phyloP scores from a whole-genome alignment of 2,888 invertebrate genomes.

The Vesta saturnalis region DNA sequence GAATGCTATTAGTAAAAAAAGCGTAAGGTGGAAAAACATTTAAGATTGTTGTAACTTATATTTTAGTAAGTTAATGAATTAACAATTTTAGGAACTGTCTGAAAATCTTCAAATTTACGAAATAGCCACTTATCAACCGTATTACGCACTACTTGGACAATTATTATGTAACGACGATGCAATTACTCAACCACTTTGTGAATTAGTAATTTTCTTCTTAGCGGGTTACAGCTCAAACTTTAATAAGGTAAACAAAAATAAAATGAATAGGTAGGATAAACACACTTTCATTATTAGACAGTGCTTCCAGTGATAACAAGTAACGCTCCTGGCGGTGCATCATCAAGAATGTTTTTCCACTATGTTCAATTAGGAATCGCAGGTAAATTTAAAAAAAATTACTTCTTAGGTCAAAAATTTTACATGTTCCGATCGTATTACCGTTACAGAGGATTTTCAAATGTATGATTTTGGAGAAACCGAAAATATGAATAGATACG shows the following conservation, averaged over 20 bases:
- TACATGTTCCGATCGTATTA: not conserved
- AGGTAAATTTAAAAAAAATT: slow-evolving; percentile 45
- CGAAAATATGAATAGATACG: slow-evolving; percentile 41
- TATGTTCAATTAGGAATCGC: slow-evolving; percentile 64
- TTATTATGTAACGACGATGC: slow-evolving; percentile 21
- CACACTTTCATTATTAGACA: slow-evolving; percentile 20
- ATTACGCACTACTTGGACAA: slow-evolving; percentile 8
- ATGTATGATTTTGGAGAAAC: slow-evolving; percentile 44
- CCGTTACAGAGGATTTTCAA: slow-evolving; percentile 10
- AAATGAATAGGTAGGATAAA: not conserved
- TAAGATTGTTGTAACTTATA: no score
- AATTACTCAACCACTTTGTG: slow-evolving; percentile 14
- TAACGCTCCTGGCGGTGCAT: slow-evolving; percentile 55
- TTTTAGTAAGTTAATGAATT: no score
- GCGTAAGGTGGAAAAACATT: no score
- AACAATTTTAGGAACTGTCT: no score
- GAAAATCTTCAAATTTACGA: no score
- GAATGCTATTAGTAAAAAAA: no score
- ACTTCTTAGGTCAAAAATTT: not conserved
- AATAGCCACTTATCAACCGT: no score
- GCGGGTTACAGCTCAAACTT: slow-evolving; percentile 62
- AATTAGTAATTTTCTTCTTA: slow-evolving; percentile 1
- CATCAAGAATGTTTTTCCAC: slow-evolving; percentile 65
- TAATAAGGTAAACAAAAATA: slow-evolving; percentile 60
- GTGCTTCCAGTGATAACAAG: slow-evolving; percentile 23